Evolutionary conservation across 64 coral and sea anemone species (phyloP), one percentile per base, ranked within the genome.

Genomic region (Stichodactyla mertensii): DNA sequence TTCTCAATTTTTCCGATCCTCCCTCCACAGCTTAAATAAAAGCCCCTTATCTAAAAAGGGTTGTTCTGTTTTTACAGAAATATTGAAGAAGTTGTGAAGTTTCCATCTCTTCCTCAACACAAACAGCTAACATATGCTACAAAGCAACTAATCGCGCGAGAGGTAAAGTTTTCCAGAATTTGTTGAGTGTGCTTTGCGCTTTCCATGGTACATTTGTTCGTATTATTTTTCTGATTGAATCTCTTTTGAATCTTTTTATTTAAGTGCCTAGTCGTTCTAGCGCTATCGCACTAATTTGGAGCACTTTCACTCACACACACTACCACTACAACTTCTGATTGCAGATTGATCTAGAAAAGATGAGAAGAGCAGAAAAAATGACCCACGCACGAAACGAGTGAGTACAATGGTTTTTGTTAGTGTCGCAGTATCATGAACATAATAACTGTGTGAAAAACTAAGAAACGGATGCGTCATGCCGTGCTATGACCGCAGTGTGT

Each of bases 111-210:
- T 31, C 90, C 96, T 78, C 96, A 95, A 20, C 96, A 98, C 86
- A 98, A 91, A 77, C 96, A 98, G 23, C 60, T 98, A n/a, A 94
- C 96, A 10, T 98, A 98, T 78, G 90, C 90, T 4, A 95, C 88
- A 10, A 98, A 98, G 85, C 96, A 95, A 56, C 85, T 98, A 31
- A 86, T 98, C 45, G 93, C 96, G 53, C 86, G 92, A 88, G 93
- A 95, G 96, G 96, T 95, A 64, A 89, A 20, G 19, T 22, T 1
- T 22, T n/a, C 5, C 19, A 22, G 4, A n/a, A 66, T 9, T 13
- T 59, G 36, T 45, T 45, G 36, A 45, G 36, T 45, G 36, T 45
- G 36, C 36, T 45, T 45, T 45, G 36, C 1, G 36, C 1, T 45
- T 45, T 45, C 36, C 36, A 45, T 45, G 36, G 3, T 45, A 45